Percentiles rank a stretch among this genome's conserved stretches.
Conservation (phyloP, 2,888 invertebrate species). For the Aproaerema taeniolella region DNA sequence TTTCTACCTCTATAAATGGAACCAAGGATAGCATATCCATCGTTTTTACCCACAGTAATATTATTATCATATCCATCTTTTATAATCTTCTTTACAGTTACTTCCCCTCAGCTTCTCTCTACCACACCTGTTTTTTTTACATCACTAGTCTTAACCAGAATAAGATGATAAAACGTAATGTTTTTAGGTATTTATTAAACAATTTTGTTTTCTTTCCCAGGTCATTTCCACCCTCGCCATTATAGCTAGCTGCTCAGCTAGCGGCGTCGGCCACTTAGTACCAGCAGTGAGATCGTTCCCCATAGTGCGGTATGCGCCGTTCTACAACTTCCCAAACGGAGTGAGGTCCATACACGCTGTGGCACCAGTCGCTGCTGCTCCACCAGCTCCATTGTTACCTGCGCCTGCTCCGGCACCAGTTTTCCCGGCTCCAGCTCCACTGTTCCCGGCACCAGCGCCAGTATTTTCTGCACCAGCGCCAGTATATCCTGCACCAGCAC, state of each 20-base stretch:
- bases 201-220: slow-evolving; percentile 47
- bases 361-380: slow-evolving; percentile 30
- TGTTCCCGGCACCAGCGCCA: slow-evolving; percentile 25
- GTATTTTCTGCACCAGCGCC: slow-evolving; percentile 21
- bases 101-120: too few species aligned
- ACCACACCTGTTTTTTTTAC: not conserved
- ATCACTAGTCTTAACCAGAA: not conserved
- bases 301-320: slow-evolving; percentile 65
- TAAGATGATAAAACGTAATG: not conserved
- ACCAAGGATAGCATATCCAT: too few species aligned
- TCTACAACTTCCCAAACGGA: slow-evolving; percentile 62
- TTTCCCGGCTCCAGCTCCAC: slow-evolving; percentile 25
- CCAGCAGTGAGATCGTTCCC: slow-evolving; percentile 53
- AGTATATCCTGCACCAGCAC: slow-evolving; percentile 11
- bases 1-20: too few species aligned
- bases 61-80: too few species aligned
- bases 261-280: slow-evolving; percentile 55
- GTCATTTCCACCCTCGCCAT: slow-evolving; percentile 43
- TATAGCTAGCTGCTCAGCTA: slow-evolving; percentile 63
- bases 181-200: too few species aligned
- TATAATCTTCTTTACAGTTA: too few species aligned
- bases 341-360: slow-evolving; percentile 62
- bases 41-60: not conserved
- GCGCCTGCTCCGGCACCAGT: slow-evolving; percentile 11
- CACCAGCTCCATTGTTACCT: slow-evolving; percentile 14